Conservation (phyloP, 2,113 vertebrate species). For the Burhinus oedicnemus region DNA sequence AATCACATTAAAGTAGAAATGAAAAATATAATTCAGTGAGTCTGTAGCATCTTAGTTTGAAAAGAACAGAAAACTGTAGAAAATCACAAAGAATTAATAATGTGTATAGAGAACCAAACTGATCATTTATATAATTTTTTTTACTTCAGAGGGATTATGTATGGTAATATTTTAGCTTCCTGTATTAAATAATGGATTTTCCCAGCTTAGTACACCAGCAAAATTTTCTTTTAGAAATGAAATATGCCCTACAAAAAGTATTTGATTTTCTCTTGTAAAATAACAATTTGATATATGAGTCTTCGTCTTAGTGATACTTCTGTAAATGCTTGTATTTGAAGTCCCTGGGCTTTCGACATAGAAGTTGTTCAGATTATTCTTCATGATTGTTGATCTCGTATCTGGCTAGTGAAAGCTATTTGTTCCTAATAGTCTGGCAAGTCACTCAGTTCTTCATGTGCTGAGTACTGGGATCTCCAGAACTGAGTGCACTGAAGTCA, state of each 20-base stretch:
- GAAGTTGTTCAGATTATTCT: constrained; percentile 46
- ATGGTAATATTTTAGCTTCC: background rate
- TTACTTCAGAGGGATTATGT: background rate
- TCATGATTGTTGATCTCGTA: constrained; percentile 37
- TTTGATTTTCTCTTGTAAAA: background rate
- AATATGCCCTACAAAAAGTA: background rate
- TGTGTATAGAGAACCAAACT: background rate
- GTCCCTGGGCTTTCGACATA: background rate
- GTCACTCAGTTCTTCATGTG: background rate
- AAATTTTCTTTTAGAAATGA: background rate
- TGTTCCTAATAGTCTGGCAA: constrained; percentile 52
- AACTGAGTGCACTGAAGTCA: constrained; percentile 28
- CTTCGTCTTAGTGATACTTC: background rate
- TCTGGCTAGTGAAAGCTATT: constrained; percentile 46
- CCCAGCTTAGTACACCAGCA: background rate
- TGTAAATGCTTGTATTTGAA: background rate
- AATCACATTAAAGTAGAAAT: background rate
- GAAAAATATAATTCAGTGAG: background rate
- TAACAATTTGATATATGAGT: background rate
- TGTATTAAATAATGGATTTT: background rate
- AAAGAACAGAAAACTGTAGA: background rate
- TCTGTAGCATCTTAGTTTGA: background rate
- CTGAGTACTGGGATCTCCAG: background rate
- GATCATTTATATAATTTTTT: background rate
- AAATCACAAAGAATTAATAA: background rate